Evolutionary conservation across 53 echinoderm and acorn worm species (phyloP).

Genomic region (Echinarachnius parma): DNA sequence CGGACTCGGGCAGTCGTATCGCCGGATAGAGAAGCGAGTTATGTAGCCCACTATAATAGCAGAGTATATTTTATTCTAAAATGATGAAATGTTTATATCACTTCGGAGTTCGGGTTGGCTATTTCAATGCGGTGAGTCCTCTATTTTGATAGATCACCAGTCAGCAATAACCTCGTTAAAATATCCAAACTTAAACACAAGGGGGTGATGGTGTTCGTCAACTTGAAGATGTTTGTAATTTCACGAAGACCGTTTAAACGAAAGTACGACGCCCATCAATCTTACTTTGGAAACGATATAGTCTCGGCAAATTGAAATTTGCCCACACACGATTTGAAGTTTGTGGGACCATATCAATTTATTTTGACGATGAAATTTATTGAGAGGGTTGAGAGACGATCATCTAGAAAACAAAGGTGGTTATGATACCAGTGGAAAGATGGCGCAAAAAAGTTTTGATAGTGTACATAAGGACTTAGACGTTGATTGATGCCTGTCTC

Average conservation of each 20-base stretch:
- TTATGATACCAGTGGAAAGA: neutral
- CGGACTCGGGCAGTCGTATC: too few species aligned
- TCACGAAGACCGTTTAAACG: neutral
- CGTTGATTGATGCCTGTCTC: too few species aligned
- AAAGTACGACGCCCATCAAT: neutral
- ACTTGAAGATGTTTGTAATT: neutral
- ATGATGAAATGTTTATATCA: neutral
- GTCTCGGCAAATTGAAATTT: neutral
- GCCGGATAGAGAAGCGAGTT: too few species aligned
- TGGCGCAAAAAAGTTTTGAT: neutral
- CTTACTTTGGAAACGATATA: neutral
- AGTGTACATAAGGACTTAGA: too few species aligned
- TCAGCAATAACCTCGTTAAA: neutral
- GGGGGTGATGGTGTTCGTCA: neutral
- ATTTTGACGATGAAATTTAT: neutral
- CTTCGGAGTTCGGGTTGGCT: neutral
- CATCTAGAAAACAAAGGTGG: too few species aligned
- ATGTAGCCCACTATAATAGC: too few species aligned
- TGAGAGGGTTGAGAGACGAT: neutral
- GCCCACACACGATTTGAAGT: neutral
- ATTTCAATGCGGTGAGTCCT: too few species aligned
- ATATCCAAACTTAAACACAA: neutral
- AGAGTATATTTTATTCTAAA: too few species aligned
- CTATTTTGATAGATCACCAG: neutral
- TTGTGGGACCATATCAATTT: neutral